phyloP scores from a whole-genome alignment of 2,113 vertebrate genomes.

The Melanerpes aurifrons region DNA sequence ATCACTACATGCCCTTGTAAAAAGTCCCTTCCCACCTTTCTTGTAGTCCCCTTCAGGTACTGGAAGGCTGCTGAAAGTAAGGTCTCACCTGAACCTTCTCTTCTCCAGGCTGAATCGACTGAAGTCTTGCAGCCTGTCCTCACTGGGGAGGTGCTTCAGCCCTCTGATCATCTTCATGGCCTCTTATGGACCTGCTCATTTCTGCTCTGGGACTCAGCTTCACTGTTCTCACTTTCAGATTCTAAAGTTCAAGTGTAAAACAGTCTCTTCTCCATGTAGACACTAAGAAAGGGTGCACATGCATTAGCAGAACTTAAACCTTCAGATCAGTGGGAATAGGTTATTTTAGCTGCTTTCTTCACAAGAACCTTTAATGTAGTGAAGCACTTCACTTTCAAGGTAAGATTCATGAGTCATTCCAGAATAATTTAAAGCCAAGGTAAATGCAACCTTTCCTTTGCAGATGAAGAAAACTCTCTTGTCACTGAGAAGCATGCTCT shows the following conservation, averaged over 20 bases:
- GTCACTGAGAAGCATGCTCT: not conserved
- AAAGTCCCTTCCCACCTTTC: too few species aligned
- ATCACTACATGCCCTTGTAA: too few species aligned
- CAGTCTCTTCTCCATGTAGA: not conserved
- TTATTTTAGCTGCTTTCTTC: slow-evolving; percentile 16
- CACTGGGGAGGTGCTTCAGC: too few species aligned
- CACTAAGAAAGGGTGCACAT: not conserved
- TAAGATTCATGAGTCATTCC: not conserved
- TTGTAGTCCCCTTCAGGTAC: too few species aligned
- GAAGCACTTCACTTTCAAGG: slow-evolving; percentile 7
- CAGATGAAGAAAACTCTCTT: not conserved
- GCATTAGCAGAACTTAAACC: not conserved
- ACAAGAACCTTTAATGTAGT: not conserved
- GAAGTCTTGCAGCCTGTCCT: too few species aligned
- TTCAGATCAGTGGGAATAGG: not conserved
- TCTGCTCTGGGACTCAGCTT: not conserved
- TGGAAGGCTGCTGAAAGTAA: too few species aligned
- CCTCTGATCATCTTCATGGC: too few species aligned
- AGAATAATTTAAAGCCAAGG: not conserved
- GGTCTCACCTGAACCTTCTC: too few species aligned
- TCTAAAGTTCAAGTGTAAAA: not conserved
- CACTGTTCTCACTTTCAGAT: not conserved
- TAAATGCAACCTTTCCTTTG: not conserved
- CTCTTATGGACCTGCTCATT: not conserved
- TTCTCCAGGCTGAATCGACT: too few species aligned